Percentiles rank a stretch among this genome's conserved stretches.
Evolutionary conservation across 2,797 vertebrate species (phyloP).

Genomic region (Pseudochromis fuscus): DNA sequence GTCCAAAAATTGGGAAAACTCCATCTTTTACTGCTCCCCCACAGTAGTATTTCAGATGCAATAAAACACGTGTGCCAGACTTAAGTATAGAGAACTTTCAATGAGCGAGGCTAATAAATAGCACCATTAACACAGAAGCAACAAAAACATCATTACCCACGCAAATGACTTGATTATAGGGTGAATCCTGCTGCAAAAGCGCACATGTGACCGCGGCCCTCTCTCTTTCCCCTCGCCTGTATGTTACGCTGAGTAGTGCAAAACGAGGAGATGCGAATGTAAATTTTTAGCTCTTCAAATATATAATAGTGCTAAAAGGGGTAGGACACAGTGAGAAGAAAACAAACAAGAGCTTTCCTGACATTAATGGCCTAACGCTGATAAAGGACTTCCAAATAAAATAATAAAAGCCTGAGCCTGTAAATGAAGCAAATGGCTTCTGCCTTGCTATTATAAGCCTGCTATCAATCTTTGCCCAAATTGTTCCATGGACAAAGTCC

Average conservation of each 20-base stretch:
- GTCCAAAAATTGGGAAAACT: slow-evolving; percentile 1
- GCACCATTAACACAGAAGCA: slow-evolving; percentile 47
- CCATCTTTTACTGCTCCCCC: not conserved
- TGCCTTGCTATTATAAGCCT: slow-evolving; percentile 57
- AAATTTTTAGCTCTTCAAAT: slow-evolving; percentile 44
- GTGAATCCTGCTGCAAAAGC: slow-evolving; percentile 56
- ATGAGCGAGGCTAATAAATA: slow-evolving; percentile 49
- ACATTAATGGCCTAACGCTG: slow-evolving; percentile 66
- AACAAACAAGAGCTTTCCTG: slow-evolving; percentile 59
- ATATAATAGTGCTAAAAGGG: slow-evolving; percentile 53
- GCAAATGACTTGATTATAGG: slow-evolving; percentile 74
- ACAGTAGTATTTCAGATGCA: slow-evolving; percentile 7
- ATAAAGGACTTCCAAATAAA: slow-evolving; percentile 68
- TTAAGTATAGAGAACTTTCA: slow-evolving; percentile 49
- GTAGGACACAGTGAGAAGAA: slow-evolving; percentile 36
- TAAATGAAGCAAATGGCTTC: slow-evolving; percentile 67
- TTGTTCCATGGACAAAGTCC: slow-evolving; percentile 69
- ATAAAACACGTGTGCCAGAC: slow-evolving; percentile 33
- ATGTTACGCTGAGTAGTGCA: slow-evolving; percentile 26
- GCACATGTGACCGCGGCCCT: slow-evolving; percentile 44
- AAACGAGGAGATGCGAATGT: slow-evolving; percentile 36
- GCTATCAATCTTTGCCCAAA: slow-evolving; percentile 73
- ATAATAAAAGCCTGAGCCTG: slow-evolving; percentile 59
- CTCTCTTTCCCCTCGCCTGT: slow-evolving; percentile 13
- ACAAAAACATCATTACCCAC: slow-evolving; percentile 68